Evolutionary conservation across 2,888 invertebrate species (phyloP), one percentile per base, ranked within the genome.

Genomic region (Diploptera punctata): DNA sequence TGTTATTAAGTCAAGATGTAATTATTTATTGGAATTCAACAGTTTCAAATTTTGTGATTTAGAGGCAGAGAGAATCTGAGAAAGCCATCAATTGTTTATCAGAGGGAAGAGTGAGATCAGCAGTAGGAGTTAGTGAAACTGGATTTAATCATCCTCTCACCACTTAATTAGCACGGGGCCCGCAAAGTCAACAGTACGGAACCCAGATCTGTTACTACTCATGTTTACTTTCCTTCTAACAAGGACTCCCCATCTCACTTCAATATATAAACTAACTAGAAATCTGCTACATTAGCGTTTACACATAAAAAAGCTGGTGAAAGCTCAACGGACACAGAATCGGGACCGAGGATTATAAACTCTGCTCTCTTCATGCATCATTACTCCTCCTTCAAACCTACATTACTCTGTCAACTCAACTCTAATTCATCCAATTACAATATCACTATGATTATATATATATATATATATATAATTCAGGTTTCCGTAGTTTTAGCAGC

Each of bases 81-180:
- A n/a, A n/a, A n/a, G n/a, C n/a, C n/a, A n/a, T n/a, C n/a, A n/a
- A n/a, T n/a, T n/a, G n/a, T n/a, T n/a, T n/a, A n/a, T n/a, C n/a
- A n/a, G 47, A 26, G 67, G 52, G 68, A 38, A 38, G 33, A 26
- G 47, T 26, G 43, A 1, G 24, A 67, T 47, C 52, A 68, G 57
- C 57, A 43, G 54, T 10, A 61, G 68, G 1, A 60, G 57, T 70
- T 52, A 65, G 52, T 29, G 70, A 65, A 70, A 70, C 70, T 70
- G 62, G 72, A 72, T 72, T 72, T 72, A 72, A 72, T 72, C 72
- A 72, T 72, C 72, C 72, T 72, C 72, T 70, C 68, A 44, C 72
- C 72, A 29, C 72, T 72, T n/a, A 72, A 72, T 72, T 72, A 68
- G 72, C 68, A 67, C 68, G 72, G 61, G 72, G 70, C 70, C 70